Evolutionary conservation across 2,888 invertebrate species (phyloP).

Genomic region (Reticulitermes lucifugus): DNA sequence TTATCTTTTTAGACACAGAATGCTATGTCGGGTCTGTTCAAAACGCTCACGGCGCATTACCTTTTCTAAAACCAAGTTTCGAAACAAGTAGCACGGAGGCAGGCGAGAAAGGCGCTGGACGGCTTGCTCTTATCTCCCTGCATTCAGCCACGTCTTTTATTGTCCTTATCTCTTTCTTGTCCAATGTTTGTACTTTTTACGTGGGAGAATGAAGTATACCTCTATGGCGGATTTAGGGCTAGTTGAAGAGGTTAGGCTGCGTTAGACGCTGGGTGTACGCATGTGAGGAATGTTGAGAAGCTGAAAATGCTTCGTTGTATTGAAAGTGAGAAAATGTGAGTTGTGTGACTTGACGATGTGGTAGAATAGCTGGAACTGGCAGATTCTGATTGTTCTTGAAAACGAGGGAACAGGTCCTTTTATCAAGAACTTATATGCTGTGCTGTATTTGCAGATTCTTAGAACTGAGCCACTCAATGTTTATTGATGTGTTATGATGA

Average conservation of each 20-base stretch:
- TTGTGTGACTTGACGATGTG: too few species aligned
- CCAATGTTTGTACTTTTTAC: slow-evolving; percentile 14
- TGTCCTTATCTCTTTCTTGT: slow-evolving; percentile 29
- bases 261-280: not conserved
- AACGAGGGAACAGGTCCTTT: not conserved
- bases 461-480: too few species aligned
- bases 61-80: not conserved
- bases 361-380: not conserved
- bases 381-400: not conserved
- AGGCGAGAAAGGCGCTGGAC: slow-evolving; percentile 12
- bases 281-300: not conserved
- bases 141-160: slow-evolving; percentile 37
- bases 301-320: not conserved
- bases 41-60: not conserved
- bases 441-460: too few species aligned
- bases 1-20: not conserved
- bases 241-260: not conserved
- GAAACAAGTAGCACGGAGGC: not conserved
- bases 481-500: too few species aligned
- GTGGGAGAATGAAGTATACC: slow-evolving; percentile 10
- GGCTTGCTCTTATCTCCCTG: slow-evolving; percentile 34
- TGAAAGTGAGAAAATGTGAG: too few species aligned
- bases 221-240: slow-evolving; percentile 31
- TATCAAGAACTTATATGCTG: not conserved
- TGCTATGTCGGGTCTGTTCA: not conserved